Evolutionary conservation across 2,888 invertebrate genomes (phyloP), one percentile per base, ranked within the genome.

Genomic region (Suillia variegata): DNA sequence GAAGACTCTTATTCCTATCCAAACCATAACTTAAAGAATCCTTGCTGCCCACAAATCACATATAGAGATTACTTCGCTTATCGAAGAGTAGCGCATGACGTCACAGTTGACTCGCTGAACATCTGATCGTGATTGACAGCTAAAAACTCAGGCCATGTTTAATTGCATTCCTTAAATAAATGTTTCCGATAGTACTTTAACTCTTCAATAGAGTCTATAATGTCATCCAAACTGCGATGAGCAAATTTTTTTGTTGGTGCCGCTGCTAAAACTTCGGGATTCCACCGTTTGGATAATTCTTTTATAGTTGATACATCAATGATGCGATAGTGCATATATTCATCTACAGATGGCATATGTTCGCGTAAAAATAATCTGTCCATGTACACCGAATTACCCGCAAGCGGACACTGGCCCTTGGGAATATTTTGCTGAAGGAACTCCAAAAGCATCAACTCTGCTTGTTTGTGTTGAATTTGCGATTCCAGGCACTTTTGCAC

Each of bases 281-380:
- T 88, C 96, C 97, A 98, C 15, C 92, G 81, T 66, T 85, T 86
- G 12, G 85, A 87, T 55, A 98, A 78, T 81, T 97, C 96, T 79
- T 96, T 97, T 17, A 98, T 82, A 0, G 93, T 87, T 33, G 93
- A 93, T 2, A 97, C 96, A 84, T 98, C 98, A 64, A 99, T 88
- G 48, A 94, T 90, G 70, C 98, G 87, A 80, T 98, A 96, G 78
- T 98, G 96, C 66, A 98, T 83, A 78, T 94, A 92, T 1, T 86
- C 77, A 74, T 91, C 79, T 5, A 98, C 82, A 47, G 10, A 10
- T 68, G 83, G 96, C 93, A 97, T 94, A 75, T 91, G 88, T 81
- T 91, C 91, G 12, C 80, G 76, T 21, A 98, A 76, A 81, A 98
- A 98, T 54, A 89, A 67, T 64, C 92, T 85, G 79, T 98, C 98